A percentile compares a stretch with the other conserved stretches of the same genome.
Evolutionary conservation across 2,797 vertebrate genomes (phyloP).

Genomic region (Halcyon smyrnensis): DNA sequence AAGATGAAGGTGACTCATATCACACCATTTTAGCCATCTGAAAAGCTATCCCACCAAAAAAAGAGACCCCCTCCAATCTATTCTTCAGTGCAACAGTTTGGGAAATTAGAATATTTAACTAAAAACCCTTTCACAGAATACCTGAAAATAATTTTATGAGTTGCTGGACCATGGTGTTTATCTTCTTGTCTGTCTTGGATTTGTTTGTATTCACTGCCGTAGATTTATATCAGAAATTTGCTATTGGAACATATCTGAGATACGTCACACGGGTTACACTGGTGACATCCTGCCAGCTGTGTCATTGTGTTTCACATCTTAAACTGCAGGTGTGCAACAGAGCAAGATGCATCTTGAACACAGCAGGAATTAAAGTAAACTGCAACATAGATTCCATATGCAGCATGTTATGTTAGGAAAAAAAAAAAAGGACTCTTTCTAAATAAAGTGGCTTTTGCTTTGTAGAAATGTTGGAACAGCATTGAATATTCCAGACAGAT

Average conservation of each 20-base stretch:
- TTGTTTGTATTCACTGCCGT: not conserved
- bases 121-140: not conserved
- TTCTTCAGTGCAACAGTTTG: not conserved
- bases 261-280: not conserved
- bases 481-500: not conserved
- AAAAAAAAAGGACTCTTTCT: not conserved
- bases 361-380: not conserved
- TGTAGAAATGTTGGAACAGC: not conserved
- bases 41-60: not conserved
- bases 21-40: not conserved
- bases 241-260: not conserved
- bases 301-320: not conserved
- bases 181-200: not conserved
- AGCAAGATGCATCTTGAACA: not conserved
- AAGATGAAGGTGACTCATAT: not conserved
- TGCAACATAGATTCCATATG: not conserved
- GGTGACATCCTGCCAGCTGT: not conserved
- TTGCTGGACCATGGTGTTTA: not conserved
- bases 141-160: not conserved
- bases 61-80: not conserved
- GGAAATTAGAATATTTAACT: not conserved
- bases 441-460: not conserved
- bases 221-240: not conserved
- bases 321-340: not conserved
- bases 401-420: not conserved